Conservation (phyloP, 2,888 invertebrate species). For the Lasioglossum calceatum region DNA sequence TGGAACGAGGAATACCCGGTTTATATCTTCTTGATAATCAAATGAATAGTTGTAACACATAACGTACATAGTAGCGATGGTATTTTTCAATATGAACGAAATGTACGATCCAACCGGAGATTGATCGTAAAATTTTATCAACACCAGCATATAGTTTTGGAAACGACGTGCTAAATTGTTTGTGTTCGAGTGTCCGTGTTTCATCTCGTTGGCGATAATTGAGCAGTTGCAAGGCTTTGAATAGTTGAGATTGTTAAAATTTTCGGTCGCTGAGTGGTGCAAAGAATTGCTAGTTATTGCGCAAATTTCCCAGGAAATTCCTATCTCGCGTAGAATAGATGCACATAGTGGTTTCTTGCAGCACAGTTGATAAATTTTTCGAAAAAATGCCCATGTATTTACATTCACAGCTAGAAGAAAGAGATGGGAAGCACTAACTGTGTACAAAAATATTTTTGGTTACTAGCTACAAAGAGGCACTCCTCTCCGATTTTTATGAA, state of each 20-base stretch:
- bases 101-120: too few species aligned
- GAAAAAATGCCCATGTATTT: background rate
- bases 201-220: background rate
- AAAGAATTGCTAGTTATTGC: background rate
- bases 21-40: background rate
- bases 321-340: background rate
- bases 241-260: slow-evolving; percentile 22
- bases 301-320: background rate
- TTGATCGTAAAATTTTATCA: slow-evolving; percentile 2
- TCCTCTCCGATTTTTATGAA: too few species aligned
- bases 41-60: background rate
- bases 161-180: background rate
- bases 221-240: background rate
- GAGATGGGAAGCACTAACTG: background rate
- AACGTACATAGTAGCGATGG: background rate
- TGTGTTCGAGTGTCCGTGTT: background rate
- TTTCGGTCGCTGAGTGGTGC: background rate
- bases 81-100: background rate
- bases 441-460: background rate
- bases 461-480: too few species aligned
- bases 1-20: background rate
- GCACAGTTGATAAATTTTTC: background rate
- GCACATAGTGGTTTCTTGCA: background rate
- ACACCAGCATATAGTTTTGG: background rate
- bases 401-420: background rate